Conservation (phyloP, 2,888 invertebrate genomes). For the Dyspetes luteomarginatus region DNA sequence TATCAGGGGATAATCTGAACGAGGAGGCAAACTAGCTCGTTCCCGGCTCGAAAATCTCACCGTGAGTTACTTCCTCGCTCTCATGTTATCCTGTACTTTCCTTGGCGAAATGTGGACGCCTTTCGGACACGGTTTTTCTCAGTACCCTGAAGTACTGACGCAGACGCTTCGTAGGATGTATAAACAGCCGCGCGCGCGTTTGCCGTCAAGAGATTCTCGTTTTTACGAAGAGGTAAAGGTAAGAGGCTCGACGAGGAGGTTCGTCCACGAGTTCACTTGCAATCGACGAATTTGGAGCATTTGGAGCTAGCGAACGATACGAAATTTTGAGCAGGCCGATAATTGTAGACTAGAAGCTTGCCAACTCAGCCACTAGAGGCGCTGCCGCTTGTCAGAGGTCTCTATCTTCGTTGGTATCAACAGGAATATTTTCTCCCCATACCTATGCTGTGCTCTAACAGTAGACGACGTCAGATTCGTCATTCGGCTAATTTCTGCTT, state of each 20-base stretch:
- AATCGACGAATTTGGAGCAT: not conserved
- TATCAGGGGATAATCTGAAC: constrained; percentile 73
- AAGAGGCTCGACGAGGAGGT: not conserved
- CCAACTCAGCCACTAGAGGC: not conserved
- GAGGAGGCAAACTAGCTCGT: constrained; percentile 58
- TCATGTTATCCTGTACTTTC: constrained; percentile 71
- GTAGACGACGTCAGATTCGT: not conserved
- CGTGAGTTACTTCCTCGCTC: constrained; percentile 49
- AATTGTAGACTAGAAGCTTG: not conserved
- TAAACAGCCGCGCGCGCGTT: not conserved
- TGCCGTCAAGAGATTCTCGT: not conserved
- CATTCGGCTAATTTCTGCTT: not conserved
- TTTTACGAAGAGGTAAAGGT: not conserved
- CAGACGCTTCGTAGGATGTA: not conserved
- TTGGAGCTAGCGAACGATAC: constrained; percentile 4
- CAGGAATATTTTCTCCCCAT: not conserved
- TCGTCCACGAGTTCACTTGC: not conserved
- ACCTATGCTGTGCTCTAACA: not conserved
- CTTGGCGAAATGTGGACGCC: constrained; percentile 83
- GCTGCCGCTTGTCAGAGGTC: not conserved
- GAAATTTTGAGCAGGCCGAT: not conserved
- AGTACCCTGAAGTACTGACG: constrained; percentile 56
- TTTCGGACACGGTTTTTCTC: constrained; percentile 80
- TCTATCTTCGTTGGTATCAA: not conserved
- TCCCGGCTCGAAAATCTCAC: constrained; percentile 24